Base-by-base conservation (phyloP, 2,113 vertebrate genomes). In the Oryzias celebensis region DNA sequence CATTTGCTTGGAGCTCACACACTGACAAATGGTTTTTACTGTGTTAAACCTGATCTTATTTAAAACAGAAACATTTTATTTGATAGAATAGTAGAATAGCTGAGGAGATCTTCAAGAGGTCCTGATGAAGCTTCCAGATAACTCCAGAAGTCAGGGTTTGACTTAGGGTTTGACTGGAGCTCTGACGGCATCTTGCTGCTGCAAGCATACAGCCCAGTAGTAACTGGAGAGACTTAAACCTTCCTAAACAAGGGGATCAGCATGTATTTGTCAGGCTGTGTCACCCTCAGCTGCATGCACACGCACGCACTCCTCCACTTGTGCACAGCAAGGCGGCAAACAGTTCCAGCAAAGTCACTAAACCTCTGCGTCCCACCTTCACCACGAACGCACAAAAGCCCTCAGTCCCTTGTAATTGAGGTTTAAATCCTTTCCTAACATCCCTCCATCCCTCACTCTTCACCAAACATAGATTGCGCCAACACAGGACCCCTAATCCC, bases 231-330 rank as follows among this genome's bases (percentile, higher is more conserved):
- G 82, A 77, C 77, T 85, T 87, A 90, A 90, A 86, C 71, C 85
- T 70, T 71, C 78, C 79, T 86, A 89, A 87, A 91, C 87, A 91
- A 89, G 84, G 72, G 87, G 87, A 89, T 92, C 90, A 90, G 85
- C 88, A 80, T 78, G 80, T 82, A 88, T 88, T 90, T 83, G 82
- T 87, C 84, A 89, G 75, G 85, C 83, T 85, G 53, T 73, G 82
- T 82, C 83, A 54, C 85, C 78, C 86, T 77, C 48, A 60, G 73
- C 63, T 71, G 58, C 68, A 55, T 58, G 60, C 53, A 62, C 50
- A 26, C 26, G 43, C 65, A 64, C 60, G 54, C 50, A 50, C 61
- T 36, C 68, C 15, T 58, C 53, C 67, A 54, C 80, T 65, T 77
- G n/a, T 58, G 59, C 57, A 77, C 65, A 64, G 72, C 73, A 50